Evolutionary conservation across 2,888 invertebrate species (phyloP).

Genomic region (Thymelicus acteon): DNA sequence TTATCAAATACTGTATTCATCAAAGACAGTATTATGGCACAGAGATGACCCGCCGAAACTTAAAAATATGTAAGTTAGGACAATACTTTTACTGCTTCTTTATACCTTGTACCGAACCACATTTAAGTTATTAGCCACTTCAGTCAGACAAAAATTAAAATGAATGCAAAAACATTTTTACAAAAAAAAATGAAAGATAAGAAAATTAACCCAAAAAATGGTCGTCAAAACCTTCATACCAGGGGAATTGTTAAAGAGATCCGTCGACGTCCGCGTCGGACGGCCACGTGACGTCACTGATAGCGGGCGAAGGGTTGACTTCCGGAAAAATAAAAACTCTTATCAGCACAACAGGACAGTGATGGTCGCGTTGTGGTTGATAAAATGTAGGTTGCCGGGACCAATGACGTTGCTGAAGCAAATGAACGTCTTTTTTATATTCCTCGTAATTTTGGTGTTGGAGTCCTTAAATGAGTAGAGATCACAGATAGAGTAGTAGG

Average conservation of each 20-base stretch:
- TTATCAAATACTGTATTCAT: too few relatives aligned
- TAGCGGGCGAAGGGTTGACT: conserved; percentile 80
- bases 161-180: conserved; percentile 9
- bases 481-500: too few relatives aligned
- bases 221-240: conserved; percentile 32
- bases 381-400: conserved; percentile 33
- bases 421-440: conserved; percentile 7
- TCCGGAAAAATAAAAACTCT: conserved; percentile 66
- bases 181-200: conserved; percentile 19
- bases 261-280: conserved; percentile 53
- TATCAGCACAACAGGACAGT: conserved; percentile 57
- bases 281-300: conserved; percentile 75
- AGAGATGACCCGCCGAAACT: too few relatives aligned
- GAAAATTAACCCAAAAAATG: conserved; percentile 14
- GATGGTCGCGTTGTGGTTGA: conserved; percentile 24
- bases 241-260: conserved; percentile 35
- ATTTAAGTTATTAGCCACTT: background rate
- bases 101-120: too few relatives aligned
- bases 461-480: background rate
- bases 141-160: background rate
- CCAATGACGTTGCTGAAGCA: conserved; percentile 23
- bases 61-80: too few relatives aligned
- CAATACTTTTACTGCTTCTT: too few relatives aligned
- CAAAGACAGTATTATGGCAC: too few relatives aligned
- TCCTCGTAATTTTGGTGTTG: background rate